Percentiles rank a stretch among this genome's conserved stretches.
These are phyloP conservation scores for Platerodrilus igneus DNA, from an alignment of 2,888 invertebrate genomes.

Conservation along the genomic window DNA sequence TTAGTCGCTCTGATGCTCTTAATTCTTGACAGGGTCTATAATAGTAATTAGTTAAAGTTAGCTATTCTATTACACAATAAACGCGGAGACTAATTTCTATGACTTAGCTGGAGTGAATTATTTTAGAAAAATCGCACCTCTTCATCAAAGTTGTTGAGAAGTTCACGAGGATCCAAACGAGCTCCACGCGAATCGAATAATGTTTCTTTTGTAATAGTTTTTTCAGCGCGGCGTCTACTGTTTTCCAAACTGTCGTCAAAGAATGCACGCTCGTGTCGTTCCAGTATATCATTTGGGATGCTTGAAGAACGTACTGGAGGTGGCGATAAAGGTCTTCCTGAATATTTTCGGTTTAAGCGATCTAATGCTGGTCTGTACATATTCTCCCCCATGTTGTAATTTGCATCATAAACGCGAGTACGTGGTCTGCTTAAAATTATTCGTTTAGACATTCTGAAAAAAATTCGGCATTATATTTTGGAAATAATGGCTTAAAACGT, in stretches of 20 bases:
- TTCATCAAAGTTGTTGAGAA: conserved; percentile 50
- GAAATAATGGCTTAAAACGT: too few species aligned
- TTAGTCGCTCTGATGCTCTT: conserved; percentile 59
- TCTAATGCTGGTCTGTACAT: conserved; percentile 76
- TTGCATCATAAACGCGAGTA: conserved; percentile 80
- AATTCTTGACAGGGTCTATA: conserved; percentile 57
- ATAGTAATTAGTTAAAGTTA: conserved; percentile 15
- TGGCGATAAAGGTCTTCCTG: conserved; percentile 49
- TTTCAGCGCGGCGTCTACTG: conserved; percentile 51
- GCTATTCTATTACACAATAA: conserved; percentile 15
- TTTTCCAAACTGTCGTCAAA: conserved; percentile 51
- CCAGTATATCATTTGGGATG: conserved; percentile 40
- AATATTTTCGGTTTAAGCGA: conserved; percentile 67
- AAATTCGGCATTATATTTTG: conserved; percentile 11
- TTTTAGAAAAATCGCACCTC: conserved; percentile 42
- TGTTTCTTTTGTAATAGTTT: conserved; percentile 52
- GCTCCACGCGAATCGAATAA: conserved; percentile 63
- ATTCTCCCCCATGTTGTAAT: conserved; percentile 79
- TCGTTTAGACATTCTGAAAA: conserved; percentile 39
- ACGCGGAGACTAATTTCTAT: conserved; percentile 2
- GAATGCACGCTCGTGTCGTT: conserved; percentile 48
- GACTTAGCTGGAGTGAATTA: conserved; percentile 15
- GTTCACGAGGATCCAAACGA: conserved; percentile 46
- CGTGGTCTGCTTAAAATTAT: conserved; percentile 56
- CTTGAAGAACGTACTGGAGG: conserved; percentile 31